Percentiles rank a stretch among this genome's conserved stretches.
Evolutionary conservation across 2,888 invertebrate species (phyloP).

Genomic region (Pachymerium ferrugineum): DNA sequence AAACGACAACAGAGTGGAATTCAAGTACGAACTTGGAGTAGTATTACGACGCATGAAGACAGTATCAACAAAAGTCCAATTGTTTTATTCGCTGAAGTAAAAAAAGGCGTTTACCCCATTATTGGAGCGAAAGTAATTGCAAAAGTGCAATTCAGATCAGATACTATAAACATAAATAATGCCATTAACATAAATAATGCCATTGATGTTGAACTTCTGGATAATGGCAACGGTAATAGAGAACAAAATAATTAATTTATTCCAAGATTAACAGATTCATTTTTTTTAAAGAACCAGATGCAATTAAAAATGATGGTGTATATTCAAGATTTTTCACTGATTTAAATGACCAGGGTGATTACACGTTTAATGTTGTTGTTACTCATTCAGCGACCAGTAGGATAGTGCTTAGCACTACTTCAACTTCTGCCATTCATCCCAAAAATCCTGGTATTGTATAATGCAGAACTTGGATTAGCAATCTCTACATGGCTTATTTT

Average conservation of each 20-base stretch:
- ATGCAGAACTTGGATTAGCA: too few species aligned
- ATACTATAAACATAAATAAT: too few species aligned
- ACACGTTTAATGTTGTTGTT: slow-evolving; percentile 44
- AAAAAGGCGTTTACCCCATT: slow-evolving; percentile 41
- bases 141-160: slow-evolving; percentile 40
- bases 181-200: slow-evolving; percentile 29
- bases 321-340: slow-evolving; percentile 60
- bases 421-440: not conserved
- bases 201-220: slow-evolving; percentile 37
- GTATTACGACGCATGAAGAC: not conserved
- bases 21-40: not conserved
- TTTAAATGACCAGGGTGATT: slow-evolving; percentile 41
- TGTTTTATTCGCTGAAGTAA: slow-evolving; percentile 41
- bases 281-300: slow-evolving; percentile 45
- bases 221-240: slow-evolving; percentile 39
- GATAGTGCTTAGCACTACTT: slow-evolving; percentile 20
- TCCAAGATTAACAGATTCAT: too few species aligned
- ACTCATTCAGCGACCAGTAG: slow-evolving; percentile 41
- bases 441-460: too few species aligned
- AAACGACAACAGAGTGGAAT: not conserved
- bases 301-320: slow-evolving; percentile 47
- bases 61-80: slow-evolving; percentile 34
- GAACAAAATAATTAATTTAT: not conserved
- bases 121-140: slow-evolving; percentile 42
- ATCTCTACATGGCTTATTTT: not conserved